Evolutionary conservation across 2,888 invertebrate genomes (phyloP), one percentile per base, ranked within the genome.

Genomic region (Drosophila nr. perissopoda): DNA sequence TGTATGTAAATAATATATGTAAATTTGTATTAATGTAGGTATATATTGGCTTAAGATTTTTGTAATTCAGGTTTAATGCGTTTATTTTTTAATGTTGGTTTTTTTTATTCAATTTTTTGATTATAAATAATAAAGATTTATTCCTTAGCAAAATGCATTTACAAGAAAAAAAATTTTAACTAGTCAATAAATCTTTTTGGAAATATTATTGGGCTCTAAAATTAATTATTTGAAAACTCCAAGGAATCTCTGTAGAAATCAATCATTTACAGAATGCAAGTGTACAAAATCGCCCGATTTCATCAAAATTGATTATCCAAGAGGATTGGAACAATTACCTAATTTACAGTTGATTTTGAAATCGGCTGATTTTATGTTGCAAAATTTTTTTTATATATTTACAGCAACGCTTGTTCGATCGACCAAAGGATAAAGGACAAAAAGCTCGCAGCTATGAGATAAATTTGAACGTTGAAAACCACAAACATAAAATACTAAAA

Each of bases 261-360:
- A 8, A 6, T 78, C 79, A 16, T 76, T 42, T 18, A 49, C 58
- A 6, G 40, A 69, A 1, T 73, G 86, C 45, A 7, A 34, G n/a
- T n/a, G n/a, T n/a, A n/a, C n/a, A n/a, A n/a, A n/a, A n/a, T n/a
- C n/a, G n/a, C n/a, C n/a, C n/a, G n/a, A n/a, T n/a, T n/a, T n/a
- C n/a, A n/a, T n/a, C n/a, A n/a, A n/a, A n/a, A n/a, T n/a, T n/a
- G n/a, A n/a, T n/a, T n/a, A n/a, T 13, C 36, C 2, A 7, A 29
- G 8, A 29, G 34, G 29, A 21, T 10, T 11, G 2, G 25, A 0
- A 6, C 13, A 29, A 0, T 10, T 21, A 5, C 33, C 16, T n/a
- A 34, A 52, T 10, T 11, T 49, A 18, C 18, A 31, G 1, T n/a
- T 10, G 0, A 25, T 62, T 7, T 51, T 74, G 1, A 29, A 56